Conservation (phyloP, 2,888 invertebrate genomes). For the Pemphredon lugubris region DNA sequence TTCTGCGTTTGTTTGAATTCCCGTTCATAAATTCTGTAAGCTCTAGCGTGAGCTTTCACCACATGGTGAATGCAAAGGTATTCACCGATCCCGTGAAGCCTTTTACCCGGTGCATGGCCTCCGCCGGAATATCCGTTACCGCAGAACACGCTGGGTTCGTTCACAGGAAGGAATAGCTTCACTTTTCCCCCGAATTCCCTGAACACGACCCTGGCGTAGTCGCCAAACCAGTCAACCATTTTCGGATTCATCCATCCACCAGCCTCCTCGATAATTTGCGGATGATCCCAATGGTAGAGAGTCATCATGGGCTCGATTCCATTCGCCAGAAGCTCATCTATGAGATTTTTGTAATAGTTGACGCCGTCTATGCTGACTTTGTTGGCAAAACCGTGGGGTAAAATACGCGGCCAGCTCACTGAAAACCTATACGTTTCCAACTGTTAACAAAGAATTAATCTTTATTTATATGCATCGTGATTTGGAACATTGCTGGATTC, state of each 20-base stretch:
- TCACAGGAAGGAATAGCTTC: slow-evolving; percentile 89
- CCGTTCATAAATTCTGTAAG: slow-evolving; percentile 85
- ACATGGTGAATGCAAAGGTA: slow-evolving; percentile 88
- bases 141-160: slow-evolving; percentile 87
- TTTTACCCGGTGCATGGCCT: slow-evolving; percentile 57
- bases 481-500: not conserved
- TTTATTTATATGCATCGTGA: too few species aligned
- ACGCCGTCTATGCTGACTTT: slow-evolving; percentile 79
- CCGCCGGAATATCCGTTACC: slow-evolving; percentile 81
- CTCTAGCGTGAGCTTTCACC: slow-evolving; percentile 88
- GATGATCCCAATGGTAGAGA: slow-evolving; percentile 88
- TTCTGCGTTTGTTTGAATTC: slow-evolving; percentile 83
- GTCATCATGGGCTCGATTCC: slow-evolving; percentile 88
- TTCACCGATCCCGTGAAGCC: slow-evolving; percentile 83
- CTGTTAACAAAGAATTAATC: slow-evolving; percentile 25
- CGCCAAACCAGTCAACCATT: slow-evolving; percentile 85
- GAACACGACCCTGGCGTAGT: slow-evolving; percentile 85
- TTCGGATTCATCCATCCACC: slow-evolving; percentile 87
- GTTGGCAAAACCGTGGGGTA: slow-evolving; percentile 80
- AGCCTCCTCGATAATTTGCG: slow-evolving; percentile 85
- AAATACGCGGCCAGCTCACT: slow-evolving; percentile 81
- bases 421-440: slow-evolving; percentile 79
- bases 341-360: slow-evolving; percentile 81
- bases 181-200: slow-evolving; percentile 85
- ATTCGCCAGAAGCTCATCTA: slow-evolving; percentile 82